phyloP scores from a whole-genome alignment of 2,888 invertebrate genomes.

The Arge pagana region DNA sequence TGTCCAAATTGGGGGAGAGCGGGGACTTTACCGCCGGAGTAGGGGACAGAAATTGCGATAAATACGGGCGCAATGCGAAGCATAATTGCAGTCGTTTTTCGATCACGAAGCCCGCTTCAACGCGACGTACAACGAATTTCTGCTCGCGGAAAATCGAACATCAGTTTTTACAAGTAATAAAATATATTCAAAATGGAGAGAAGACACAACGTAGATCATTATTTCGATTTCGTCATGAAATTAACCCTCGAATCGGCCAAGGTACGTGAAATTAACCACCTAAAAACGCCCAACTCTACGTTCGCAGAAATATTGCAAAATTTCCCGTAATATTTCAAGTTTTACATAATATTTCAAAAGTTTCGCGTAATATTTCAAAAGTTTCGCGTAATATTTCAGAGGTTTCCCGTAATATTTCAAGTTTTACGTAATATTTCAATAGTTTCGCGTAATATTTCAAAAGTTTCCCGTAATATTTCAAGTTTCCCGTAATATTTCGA shows the following conservation, averaged over 20 bases:
- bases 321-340: no score
- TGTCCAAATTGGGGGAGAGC: constrained; percentile 6
- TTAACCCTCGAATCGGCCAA: constrained; percentile 46
- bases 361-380: no score
- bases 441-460: no score
- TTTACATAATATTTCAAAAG: no score
- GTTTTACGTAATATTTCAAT: no score
- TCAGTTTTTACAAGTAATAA: neutral
- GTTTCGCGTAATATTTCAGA: no score
- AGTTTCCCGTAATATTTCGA: no score
- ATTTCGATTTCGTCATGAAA: constrained; percentile 45
- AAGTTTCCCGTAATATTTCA: no score
- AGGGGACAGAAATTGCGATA: constrained; percentile 34
- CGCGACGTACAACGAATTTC: neutral
- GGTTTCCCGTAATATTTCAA: no score
- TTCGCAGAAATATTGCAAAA: no score
- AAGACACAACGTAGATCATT: constrained; percentile 39
- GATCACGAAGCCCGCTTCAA: neutral
- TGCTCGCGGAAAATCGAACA: neutral
- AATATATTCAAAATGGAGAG: constrained; percentile 37
- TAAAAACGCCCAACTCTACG: no score
- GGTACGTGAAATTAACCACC: no score
- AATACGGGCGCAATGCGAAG: constrained; percentile 33
- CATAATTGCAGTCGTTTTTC: constrained; percentile 2
- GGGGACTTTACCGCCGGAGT: constrained; percentile 14